These are phyloP conservation scores for Eupeodes latifasciatus DNA, from an alignment of 2,888 invertebrate genomes.

Conservation along the genomic window DNA sequence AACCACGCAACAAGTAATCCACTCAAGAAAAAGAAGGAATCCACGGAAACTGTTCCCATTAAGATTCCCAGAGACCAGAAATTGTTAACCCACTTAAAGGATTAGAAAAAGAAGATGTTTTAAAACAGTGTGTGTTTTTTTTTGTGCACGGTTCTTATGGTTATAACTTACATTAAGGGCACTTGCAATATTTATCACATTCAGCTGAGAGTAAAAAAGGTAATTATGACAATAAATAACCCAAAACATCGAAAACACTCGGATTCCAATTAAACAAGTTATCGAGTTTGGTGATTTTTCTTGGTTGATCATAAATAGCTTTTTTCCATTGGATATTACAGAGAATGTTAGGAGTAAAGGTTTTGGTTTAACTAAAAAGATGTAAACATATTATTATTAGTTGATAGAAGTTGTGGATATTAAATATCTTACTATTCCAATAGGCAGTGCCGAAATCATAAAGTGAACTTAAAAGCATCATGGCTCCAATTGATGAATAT, in stretches of 20 bases:
- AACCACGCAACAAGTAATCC: constrained; percentile 84
- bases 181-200: neutral
- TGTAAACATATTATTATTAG: neutral
- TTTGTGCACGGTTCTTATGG: too few species aligned
- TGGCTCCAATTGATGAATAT: constrained; percentile 8
- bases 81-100: constrained; percentile 8
- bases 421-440: constrained; percentile 13
- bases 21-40: constrained; percentile 86
- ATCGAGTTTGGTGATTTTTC: constrained; percentile 37
- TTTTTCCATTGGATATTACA: constrained; percentile 43
- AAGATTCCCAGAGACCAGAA: constrained; percentile 59
- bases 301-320: constrained; percentile 47
- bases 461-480: constrained; percentile 33
- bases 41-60: constrained; percentile 85
- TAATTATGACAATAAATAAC: constrained; percentile 40
- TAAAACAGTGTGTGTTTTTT: too few species aligned
- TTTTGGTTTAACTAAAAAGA: constrained; percentile 13
- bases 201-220: neutral
- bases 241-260: constrained; percentile 64
- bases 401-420: neutral
- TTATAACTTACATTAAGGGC: neutral
- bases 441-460: constrained; percentile 27
- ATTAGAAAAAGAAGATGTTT: too few species aligned
- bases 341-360: constrained; percentile 46
- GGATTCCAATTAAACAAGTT: constrained; percentile 25